Conservation (phyloP, 2,113 vertebrate species). For the Nycticryphes semicollaris region DNA sequence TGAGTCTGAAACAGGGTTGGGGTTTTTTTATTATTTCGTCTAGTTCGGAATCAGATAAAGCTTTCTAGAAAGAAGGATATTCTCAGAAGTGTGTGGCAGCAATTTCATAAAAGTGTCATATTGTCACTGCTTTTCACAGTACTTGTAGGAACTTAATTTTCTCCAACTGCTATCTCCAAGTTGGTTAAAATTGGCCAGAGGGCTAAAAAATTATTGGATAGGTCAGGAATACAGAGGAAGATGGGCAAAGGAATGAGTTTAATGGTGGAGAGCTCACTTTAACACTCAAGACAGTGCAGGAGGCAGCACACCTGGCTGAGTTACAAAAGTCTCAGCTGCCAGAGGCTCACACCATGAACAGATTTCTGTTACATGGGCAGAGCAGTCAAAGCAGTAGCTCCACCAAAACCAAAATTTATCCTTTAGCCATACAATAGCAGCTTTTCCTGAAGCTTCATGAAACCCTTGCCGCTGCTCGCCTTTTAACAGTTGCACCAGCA, state of each 20-base stretch:
- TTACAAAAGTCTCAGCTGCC: neutral
- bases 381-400: neutral
- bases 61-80: slow-evolving; percentile 1
- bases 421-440: neutral
- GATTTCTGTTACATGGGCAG: neutral
- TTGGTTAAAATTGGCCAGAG: neutral
- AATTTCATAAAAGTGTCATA: slow-evolving; percentile 33
- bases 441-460: neutral
- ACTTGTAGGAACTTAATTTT: slow-evolving; percentile 32
- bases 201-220: slow-evolving; percentile 15
- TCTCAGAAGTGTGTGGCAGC: neutral
- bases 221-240: neutral
- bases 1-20: neutral
- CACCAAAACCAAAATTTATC: neutral
- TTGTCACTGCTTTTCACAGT: neutral
- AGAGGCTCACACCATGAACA: neutral
- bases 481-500: neutral
- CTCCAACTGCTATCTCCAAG: slow-evolving; percentile 5
- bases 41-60: slow-evolving; percentile 18
- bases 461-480: neutral
- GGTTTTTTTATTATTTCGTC: neutral
- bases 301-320: neutral
- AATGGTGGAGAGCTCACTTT: neutral
- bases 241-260: neutral
- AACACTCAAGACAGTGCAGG: neutral